phyloP scores from a whole-genome alignment of 2,113 vertebrate species.

The Phaethon lepturus region DNA sequence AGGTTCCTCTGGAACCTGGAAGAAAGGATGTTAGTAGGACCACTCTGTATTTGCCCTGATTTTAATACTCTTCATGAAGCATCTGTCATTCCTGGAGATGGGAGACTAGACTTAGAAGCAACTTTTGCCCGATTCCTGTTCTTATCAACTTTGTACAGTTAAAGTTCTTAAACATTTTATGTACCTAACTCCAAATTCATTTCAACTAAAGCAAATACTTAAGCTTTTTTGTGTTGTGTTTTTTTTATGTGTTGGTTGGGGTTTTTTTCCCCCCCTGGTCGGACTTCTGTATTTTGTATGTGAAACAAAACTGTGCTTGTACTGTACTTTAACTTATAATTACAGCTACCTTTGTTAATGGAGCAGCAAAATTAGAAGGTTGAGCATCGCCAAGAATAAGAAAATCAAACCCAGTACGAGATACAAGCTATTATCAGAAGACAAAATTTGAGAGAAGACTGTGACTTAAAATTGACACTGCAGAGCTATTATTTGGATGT shows the following conservation, averaged over 20 bases:
- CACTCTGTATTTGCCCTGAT: background rate
- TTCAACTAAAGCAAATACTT: background rate
- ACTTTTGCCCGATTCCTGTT: background rate
- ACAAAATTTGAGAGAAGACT: background rate
- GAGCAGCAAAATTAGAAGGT: slow-evolving; percentile 78
- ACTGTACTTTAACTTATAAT: background rate
- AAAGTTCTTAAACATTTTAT: background rate
- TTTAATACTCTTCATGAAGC: background rate
- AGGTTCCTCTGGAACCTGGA: background rate
- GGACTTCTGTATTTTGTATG: background rate
- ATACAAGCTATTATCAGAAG: background rate
- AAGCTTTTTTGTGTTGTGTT: background rate
- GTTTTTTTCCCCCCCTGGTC: background rate
- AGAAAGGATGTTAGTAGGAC: background rate
- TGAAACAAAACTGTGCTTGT: background rate
- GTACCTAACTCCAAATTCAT: background rate
- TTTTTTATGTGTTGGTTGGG: background rate
- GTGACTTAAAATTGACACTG: slow-evolving; percentile 4
- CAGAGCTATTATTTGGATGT: background rate
- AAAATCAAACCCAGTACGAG: slow-evolving; percentile 82
- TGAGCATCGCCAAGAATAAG: slow-evolving; percentile 79
- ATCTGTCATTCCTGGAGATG: background rate
- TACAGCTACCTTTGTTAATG: slow-evolving; percentile 77
- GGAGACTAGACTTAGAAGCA: background rate
- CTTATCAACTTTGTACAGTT: background rate